Conservation (phyloP, 2,888 invertebrate species). For the Hoplodrina blanda region DNA sequence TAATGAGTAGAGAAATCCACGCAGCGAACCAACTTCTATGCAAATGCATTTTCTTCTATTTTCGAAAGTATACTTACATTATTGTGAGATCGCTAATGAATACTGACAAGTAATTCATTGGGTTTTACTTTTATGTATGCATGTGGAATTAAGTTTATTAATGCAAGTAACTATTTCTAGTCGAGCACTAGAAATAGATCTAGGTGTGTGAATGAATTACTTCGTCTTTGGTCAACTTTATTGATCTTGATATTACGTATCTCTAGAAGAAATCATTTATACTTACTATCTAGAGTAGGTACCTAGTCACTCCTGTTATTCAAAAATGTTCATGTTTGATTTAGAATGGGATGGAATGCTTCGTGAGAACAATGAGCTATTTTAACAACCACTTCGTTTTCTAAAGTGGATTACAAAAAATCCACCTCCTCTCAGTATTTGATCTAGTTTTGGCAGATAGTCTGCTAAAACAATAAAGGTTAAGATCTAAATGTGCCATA, state of each 20-base stretch:
- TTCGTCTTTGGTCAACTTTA: background rate
- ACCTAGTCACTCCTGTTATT: background rate
- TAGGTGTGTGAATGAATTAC: conserved; percentile 5
- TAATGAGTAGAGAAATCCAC: conserved; percentile 86
- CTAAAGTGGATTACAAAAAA: background rate
- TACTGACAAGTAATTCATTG: conserved; percentile 67
- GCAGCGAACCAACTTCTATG: conserved; percentile 80
- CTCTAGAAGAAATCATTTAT: background rate
- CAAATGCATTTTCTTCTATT: conserved; percentile 85
- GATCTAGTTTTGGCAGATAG: conserved; percentile 27
- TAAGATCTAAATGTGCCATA: conserved; percentile 14
- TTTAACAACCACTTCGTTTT: background rate
- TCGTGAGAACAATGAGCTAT: background rate
- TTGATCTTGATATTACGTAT: too few species aligned
- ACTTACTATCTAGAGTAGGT: background rate
- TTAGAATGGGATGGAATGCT: background rate
- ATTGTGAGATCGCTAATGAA: conserved; percentile 75
- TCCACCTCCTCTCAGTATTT: conserved; percentile 1
- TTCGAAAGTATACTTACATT: conserved; percentile 79
- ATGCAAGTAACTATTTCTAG: conserved; percentile 19
- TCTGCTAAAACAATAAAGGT: conserved; percentile 21
- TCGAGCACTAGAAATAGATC: background rate
- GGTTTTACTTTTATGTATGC: conserved; percentile 68
- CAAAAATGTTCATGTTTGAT: background rate
- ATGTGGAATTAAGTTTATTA: conserved; percentile 20